These are phyloP conservation scores for Artibeus jamaicensis DNA, from an alignment of 2,797 vertebrate genomes.

Conservation along the genomic window DNA sequence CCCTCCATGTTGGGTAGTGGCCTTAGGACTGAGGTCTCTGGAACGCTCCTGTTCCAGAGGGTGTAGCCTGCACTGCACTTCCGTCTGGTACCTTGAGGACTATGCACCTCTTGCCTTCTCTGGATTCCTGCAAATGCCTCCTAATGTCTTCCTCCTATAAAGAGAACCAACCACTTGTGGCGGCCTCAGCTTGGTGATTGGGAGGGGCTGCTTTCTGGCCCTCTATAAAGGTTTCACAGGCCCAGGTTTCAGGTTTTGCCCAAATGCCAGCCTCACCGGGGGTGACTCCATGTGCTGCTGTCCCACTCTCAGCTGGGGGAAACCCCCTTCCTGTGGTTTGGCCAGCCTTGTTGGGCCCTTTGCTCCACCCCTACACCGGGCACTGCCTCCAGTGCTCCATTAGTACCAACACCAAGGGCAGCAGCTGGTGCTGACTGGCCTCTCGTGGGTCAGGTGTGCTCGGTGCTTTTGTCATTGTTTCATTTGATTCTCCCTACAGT, in stretches of 20 bases:
- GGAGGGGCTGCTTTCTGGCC: neutral
- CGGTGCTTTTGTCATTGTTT: neutral
- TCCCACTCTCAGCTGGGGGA: rapidly evolving
- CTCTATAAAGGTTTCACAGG: neutral
- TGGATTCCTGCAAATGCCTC: neutral
- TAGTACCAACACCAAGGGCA: rapidly evolving
- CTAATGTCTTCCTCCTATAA: neutral
- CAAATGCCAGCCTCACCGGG: rapidly evolving
- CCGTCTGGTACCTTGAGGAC: neutral
- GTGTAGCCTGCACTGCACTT: neutral
- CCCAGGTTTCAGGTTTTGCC: neutral
- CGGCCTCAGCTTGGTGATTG: neutral
- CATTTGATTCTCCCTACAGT: neutral
- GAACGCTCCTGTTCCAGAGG: neutral
- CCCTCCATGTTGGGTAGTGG: rapidly evolving
- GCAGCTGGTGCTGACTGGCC: too few species aligned
- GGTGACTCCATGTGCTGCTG: rapidly evolving
- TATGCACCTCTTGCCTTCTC: neutral
- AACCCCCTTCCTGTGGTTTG: neutral
- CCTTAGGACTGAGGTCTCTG: neutral
- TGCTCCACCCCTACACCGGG: rapidly evolving
- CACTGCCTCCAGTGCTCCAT: rapidly evolving
- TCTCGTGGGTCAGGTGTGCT: neutral
- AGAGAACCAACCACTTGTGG: rapidly evolving
- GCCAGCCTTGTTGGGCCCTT: neutral